A percentile compares a stretch with the other conserved stretches of the same genome.
phyloP scores from a whole-genome alignment of 1,140 invertebrate genomes.

The Sarcophaga peregrina region DNA sequence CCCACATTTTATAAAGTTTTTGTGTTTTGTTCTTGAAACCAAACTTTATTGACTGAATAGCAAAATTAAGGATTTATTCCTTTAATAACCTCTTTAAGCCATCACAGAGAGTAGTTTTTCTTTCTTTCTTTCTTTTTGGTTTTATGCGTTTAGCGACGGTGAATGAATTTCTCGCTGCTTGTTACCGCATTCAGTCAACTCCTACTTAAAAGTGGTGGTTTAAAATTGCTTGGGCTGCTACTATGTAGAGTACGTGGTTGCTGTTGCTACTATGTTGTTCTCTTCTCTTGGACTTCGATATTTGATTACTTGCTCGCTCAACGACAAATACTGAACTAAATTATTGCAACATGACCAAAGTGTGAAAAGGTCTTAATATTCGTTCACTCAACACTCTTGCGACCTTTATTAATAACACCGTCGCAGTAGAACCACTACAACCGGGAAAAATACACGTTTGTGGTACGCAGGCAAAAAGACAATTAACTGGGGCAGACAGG shows the following conservation, averaged over 20 bases:
- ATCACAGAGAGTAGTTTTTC: background rate
- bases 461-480: slow-evolving; percentile 2
- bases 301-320: slow-evolving; percentile 31
- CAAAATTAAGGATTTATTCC: background rate
- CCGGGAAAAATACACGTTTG: background rate
- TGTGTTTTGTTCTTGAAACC: background rate
- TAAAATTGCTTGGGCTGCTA: slow-evolving; percentile 19
- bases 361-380: slow-evolving; percentile 33
- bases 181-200: slow-evolving; percentile 20
- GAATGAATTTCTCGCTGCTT: background rate
- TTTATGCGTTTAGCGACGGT: slow-evolving; percentile 20
- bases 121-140: background rate
- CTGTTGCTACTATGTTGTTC: background rate
- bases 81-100: background rate
- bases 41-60: background rate
- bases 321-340: slow-evolving; percentile 37
- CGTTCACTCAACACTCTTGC: slow-evolving; percentile 23
- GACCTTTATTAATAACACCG: background rate
- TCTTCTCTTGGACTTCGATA: background rate
- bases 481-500: background rate
- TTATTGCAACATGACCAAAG: slow-evolving; percentile 32
- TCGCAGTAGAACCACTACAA: background rate
- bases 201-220: slow-evolving; percentile 35
- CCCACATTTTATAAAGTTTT: background rate
- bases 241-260: slow-evolving; percentile 13